Evolutionary conservation across 1,140 invertebrate genomes (phyloP).

Genomic region (Diabrotica virgifera): DNA sequence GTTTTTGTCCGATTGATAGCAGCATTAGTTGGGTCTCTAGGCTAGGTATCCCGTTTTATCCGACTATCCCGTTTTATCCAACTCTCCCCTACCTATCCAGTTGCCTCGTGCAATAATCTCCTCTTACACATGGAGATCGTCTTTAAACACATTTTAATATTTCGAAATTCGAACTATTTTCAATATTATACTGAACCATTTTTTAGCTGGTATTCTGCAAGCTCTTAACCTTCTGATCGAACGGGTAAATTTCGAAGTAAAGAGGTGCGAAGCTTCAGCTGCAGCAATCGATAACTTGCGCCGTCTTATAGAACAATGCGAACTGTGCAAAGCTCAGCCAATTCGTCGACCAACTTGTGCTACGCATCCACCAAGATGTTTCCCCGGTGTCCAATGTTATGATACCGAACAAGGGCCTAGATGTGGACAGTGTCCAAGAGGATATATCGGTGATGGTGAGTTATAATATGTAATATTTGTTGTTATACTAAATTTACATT

Average conservation of each 20-base stretch:
- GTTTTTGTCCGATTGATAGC: too few relatives aligned
- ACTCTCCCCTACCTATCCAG: too few relatives aligned
- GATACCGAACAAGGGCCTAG: constrained; percentile 68
- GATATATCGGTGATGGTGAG: constrained; percentile 72
- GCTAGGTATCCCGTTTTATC: too few relatives aligned
- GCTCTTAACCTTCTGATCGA: constrained; percentile 71
- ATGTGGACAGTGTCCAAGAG: constrained; percentile 72
- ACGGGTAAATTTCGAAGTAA: constrained; percentile 65
- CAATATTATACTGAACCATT: constrained; percentile 43
- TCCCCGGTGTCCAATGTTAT: constrained; percentile 70
- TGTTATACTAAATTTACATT: too few relatives aligned
- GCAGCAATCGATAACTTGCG: constrained; percentile 68
- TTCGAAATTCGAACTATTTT: too few relatives aligned
- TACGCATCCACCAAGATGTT: constrained; percentile 45
- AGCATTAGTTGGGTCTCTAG: too few relatives aligned
- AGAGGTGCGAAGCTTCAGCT: constrained; percentile 68
- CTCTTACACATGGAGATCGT: too few relatives aligned
- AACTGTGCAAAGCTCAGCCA: constrained; percentile 55
- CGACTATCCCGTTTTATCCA: too few relatives aligned
- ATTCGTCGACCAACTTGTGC: constrained; percentile 33
- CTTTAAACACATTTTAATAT: too few relatives aligned
- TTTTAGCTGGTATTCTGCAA: constrained; percentile 63
- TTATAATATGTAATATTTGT: background rate
- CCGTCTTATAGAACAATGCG: constrained; percentile 73
- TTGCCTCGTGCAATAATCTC: too few relatives aligned